Evolutionary conservation across 30 jellyfish, hydroid and myxozoan species (phyloP).

Genomic region (Aurelia sp.): DNA sequence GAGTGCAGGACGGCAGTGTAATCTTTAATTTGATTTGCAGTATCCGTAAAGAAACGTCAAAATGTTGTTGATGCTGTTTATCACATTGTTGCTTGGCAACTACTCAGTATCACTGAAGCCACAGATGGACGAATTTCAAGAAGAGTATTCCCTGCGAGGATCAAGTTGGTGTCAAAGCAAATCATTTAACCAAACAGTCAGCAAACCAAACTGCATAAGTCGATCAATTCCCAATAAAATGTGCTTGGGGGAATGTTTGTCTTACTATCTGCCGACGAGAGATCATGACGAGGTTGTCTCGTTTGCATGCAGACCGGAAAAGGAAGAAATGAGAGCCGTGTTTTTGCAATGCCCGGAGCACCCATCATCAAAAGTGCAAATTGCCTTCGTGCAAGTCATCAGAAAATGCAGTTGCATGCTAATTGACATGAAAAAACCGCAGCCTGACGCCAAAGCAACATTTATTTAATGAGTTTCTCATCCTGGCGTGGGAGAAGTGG

Average conservation of each 20-base stretch:
- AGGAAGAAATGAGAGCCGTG: constrained; percentile 11
- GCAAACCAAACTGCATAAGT: constrained; percentile 13
- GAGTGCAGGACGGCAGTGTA: too few species aligned
- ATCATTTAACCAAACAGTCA: constrained; percentile 14
- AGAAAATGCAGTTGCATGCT: constrained; percentile 46
- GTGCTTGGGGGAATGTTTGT: constrained; percentile 46
- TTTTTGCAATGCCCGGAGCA: constrained; percentile 20
- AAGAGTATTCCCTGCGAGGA: not conserved
- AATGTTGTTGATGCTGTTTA: too few species aligned
- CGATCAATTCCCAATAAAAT: constrained; percentile 19
- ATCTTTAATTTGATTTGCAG: too few species aligned
- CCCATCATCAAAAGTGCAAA: not conserved
- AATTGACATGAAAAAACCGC: constrained; percentile 15
- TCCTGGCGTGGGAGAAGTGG: too few species aligned
- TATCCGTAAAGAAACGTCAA: too few species aligned
- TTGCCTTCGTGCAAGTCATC: constrained; percentile 10
- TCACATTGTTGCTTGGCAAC: too few species aligned
- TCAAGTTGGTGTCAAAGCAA: constrained; percentile 28
- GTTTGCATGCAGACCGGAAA: constrained; percentile 29
- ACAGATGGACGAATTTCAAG: too few species aligned
- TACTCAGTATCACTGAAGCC: too few species aligned
- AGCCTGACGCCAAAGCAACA: not conserved
- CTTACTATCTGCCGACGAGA: constrained; percentile 32
- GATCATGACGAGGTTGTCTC: constrained; percentile 12
- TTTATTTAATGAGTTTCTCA: not conserved